A percentile compares a stretch with the other conserved stretches of the same genome.
Evolutionary conservation across 2,113 vertebrate species (phyloP).

Genomic region (Athene cunicularia): DNA sequence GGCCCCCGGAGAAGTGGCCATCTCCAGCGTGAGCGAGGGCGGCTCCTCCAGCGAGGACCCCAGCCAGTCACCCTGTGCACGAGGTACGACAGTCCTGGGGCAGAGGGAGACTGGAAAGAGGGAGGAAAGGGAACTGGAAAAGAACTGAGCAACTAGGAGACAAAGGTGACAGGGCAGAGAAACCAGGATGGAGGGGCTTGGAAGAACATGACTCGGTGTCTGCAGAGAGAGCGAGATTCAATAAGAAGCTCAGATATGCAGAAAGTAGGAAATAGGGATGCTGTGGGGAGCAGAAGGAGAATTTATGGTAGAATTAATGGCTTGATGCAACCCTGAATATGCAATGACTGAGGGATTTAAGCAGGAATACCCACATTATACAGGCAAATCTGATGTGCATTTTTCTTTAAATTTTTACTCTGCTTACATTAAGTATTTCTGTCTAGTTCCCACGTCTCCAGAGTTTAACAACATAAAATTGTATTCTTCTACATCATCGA

Average conservation of each 20-base stretch:
- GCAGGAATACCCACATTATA: background rate
- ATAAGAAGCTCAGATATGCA: rapidly evolving
- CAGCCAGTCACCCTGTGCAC: background rate
- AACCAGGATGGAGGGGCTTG: background rate
- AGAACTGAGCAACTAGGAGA: background rate
- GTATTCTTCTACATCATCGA: background rate
- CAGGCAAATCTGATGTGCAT: background rate
- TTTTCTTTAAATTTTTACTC: background rate
- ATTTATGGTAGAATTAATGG: background rate
- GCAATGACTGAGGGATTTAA: background rate
- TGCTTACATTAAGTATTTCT: background rate
- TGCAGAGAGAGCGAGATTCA: background rate
- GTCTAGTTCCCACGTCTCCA: background rate
- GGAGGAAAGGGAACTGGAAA: background rate
- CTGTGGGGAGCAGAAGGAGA: background rate
- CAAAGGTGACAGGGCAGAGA: background rate
- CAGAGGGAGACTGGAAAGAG: background rate
- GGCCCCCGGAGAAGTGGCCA: background rate
- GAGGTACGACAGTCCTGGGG: background rate
- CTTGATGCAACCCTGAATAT: background rate
- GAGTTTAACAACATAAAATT: background rate
- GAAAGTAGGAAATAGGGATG: background rate
- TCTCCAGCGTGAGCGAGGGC: background rate
- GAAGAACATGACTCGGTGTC: background rate
- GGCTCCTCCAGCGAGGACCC: background rate